Evolutionary conservation across 2,113 vertebrate species (phyloP).

Genomic region (Hepsetus odoe): DNA sequence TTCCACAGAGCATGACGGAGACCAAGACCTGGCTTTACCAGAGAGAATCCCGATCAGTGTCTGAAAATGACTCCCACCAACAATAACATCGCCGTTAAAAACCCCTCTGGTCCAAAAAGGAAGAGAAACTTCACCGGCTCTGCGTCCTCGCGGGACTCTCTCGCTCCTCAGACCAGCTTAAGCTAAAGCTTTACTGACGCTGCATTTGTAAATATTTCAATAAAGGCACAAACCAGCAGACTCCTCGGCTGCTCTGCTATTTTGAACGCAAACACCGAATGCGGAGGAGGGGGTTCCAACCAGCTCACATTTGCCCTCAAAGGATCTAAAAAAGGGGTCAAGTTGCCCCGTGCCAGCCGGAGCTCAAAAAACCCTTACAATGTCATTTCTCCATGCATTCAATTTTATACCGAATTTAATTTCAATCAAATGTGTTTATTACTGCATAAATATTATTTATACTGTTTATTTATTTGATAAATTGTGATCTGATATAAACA

Average conservation of each 20-base stretch:
- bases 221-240: slow-evolving; percentile 47
- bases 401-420: no score
- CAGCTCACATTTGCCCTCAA: no score
- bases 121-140: slow-evolving; percentile 46
- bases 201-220: slow-evolving; percentile 55
- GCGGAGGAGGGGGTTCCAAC: background rate
- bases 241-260: slow-evolving; percentile 37
- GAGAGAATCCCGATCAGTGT: slow-evolving; percentile 9
- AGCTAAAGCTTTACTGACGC: slow-evolving; percentile 21
- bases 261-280: slow-evolving; percentile 31
- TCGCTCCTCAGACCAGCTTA: slow-evolving; percentile 26
- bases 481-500: no score
- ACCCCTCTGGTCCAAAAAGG: slow-evolving; percentile 1
- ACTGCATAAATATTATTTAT: no score
- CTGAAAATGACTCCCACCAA: slow-evolving; percentile 43
- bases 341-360: slow-evolving; percentile 27
- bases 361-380: background rate
- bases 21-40: slow-evolving; percentile 31
- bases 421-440: no score
- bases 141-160: slow-evolving; percentile 12
- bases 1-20: slow-evolving; percentile 49
- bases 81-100: slow-evolving; percentile 42
- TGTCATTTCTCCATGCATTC: no score
- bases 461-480: no score
- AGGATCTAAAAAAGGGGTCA: slow-evolving; percentile 54